Evolutionary conservation across 2,888 invertebrate species (phyloP), one percentile per base, ranked within the genome.

Genomic region (Sinelater perroti): DNA sequence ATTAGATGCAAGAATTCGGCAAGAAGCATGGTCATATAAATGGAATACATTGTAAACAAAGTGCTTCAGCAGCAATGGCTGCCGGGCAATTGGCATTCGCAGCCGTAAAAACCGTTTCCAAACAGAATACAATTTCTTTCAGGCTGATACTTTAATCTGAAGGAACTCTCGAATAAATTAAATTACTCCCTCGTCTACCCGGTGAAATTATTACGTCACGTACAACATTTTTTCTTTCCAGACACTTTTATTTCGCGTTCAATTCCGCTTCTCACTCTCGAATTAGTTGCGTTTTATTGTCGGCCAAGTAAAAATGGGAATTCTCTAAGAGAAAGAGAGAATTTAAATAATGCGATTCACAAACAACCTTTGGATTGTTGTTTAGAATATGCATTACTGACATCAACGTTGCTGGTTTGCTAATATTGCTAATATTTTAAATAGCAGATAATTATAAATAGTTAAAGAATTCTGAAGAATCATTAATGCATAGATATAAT

Each of bases 131-230:
- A 58, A 54, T 58, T 61, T 53, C 56, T 59, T 50, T 58, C 38
- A 55, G 63, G 63, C 60, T 63, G 64, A 68, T 67, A 68, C 68
- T 67, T 68, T 68, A 67, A 68, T 68, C 61, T 24, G 30, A 60
- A 63, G 63, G 60, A 47, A 50, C 47, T 64, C 36, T 40, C 26
- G 63, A 60, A 68, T 64, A 67, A 68, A 68, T 68, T 67, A 64
- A 64, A 61, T 67, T 52, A 60, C 60, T 42, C 54, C 57, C 64
- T 61, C 52, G 57, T 61, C 56, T 60, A 56, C 63, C 57, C 55
- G 58, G 42, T 40, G 38, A 51, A 65, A 66, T 68, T 68, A 67
- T 67, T 66, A 64, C 65, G 62, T 68, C 68, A 68, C 68, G 67
- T 68, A 64, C 59, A 42, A 50, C 60, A 57, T 51, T 65, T 62